phyloP scores from a whole-genome alignment of 2,113 vertebrate species.

The Reinhardtius hippoglossoides region DNA sequence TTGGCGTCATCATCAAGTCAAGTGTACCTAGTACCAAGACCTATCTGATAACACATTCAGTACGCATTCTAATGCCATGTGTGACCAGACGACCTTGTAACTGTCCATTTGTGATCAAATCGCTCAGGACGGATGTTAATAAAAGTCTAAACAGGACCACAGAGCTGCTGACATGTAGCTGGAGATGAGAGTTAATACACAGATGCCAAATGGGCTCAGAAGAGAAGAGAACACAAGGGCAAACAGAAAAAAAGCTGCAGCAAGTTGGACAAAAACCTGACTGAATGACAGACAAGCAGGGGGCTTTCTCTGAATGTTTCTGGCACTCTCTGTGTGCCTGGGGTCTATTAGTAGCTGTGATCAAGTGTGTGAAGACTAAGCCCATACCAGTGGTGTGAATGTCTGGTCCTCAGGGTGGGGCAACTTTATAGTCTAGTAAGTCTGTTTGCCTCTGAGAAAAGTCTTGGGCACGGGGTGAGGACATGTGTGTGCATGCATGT shows the following conservation, averaged over 20 bases:
- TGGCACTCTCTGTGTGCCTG: constrained; percentile 12
- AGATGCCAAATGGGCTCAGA: background rate
- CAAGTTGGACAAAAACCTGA: background rate
- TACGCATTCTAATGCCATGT: no score
- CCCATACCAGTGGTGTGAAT: constrained; percentile 33
- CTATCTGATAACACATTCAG: background rate
- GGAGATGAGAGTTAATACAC: no score
- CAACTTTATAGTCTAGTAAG: constrained; percentile 54
- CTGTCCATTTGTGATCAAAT: background rate
- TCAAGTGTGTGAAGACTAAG: constrained; percentile 41
- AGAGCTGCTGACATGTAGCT: no score
- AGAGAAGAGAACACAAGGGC: background rate
- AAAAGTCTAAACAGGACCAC: background rate
- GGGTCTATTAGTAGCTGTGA: constrained; percentile 38
- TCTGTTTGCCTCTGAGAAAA: constrained; percentile 43
- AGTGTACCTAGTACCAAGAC: no score
- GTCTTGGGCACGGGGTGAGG: constrained; percentile 23
- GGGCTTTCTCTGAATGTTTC: constrained; percentile 20
- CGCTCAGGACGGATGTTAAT: background rate
- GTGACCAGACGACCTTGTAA: background rate
- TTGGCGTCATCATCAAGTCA: no score
- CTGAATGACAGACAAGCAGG: background rate
- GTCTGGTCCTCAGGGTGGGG: constrained; percentile 48
- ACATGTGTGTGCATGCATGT: constrained; percentile 36
- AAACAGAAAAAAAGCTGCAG: background rate